Conservation (phyloP, 2,113 vertebrate genomes). For the Dipodomys stephensi region DNA sequence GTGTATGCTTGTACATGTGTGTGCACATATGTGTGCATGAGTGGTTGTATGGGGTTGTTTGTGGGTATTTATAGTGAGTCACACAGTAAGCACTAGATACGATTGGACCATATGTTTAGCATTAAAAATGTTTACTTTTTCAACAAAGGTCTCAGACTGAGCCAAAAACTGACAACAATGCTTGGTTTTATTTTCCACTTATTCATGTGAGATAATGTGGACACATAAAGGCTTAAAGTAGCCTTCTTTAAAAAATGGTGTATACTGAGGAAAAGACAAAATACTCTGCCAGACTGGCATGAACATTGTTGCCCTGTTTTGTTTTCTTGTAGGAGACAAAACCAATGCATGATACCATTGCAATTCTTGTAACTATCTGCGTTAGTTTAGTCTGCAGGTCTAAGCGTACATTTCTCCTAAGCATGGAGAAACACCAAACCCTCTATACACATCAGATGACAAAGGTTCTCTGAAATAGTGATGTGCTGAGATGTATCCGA, state of each 20-base stretch:
- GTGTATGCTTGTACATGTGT: neutral
- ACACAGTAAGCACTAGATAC: no score
- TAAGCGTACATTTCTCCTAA: neutral
- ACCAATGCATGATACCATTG: no score
- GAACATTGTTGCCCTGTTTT: rapidly evolving
- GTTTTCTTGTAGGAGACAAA: rapidly evolving
- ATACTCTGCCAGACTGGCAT: rapidly evolving
- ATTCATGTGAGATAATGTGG: neutral
- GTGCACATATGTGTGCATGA: neutral
- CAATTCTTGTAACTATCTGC: neutral
- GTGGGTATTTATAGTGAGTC: neutral
- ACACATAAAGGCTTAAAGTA: neutral
- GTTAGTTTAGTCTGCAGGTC: neutral
- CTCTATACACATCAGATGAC: no score
- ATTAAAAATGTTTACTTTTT: neutral
- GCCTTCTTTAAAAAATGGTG: neutral
- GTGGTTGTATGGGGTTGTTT: neutral
- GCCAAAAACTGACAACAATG: no score
- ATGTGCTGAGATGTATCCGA: neutral
- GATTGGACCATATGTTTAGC: neutral
- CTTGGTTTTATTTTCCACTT: neutral
- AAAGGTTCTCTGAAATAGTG: neutral
- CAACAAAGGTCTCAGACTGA: neutral
- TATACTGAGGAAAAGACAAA: neutral
- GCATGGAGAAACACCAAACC: neutral